Percentiles rank a stretch among this genome's conserved stretches.
Conservation (phyloP, 1,140 invertebrate species). For the Sarcophaga peregrina region DNA sequence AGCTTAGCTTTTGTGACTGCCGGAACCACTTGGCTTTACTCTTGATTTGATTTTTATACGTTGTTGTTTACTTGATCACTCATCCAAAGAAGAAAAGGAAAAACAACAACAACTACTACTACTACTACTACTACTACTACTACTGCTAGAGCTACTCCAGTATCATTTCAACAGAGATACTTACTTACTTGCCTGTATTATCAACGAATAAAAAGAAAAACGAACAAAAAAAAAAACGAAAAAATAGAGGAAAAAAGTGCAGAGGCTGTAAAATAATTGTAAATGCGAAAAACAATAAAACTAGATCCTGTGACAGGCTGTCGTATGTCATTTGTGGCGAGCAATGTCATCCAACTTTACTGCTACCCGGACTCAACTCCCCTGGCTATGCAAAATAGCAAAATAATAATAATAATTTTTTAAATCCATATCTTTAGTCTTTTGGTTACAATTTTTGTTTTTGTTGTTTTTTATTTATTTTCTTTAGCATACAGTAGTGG, state of each 20-base stretch:
- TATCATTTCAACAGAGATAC: neutral
- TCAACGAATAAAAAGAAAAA: neutral
- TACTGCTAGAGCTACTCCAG: neutral
- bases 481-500: neutral
- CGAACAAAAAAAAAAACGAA: neutral
- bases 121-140: neutral
- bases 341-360: conserved; percentile 39
- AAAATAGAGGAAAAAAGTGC: neutral
- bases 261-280: conserved; percentile 41
- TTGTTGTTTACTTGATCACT: conserved; percentile 31
- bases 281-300: conserved; percentile 35
- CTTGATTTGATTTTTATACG: conserved; percentile 37
- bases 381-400: neutral
- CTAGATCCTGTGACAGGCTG: conserved; percentile 39
- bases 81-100: neutral
- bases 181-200: neutral
- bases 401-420: neutral
- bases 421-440: neutral
- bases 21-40: conserved; percentile 24
- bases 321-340: conserved; percentile 35
- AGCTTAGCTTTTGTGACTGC: conserved; percentile 6
- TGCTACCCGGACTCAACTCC: neutral
- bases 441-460: neutral
- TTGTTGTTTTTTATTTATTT: too few species aligned
- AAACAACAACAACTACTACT: neutral